phyloP scores from a whole-genome alignment of 2,888 invertebrate species.

The Drosophila vallismaia region DNA sequence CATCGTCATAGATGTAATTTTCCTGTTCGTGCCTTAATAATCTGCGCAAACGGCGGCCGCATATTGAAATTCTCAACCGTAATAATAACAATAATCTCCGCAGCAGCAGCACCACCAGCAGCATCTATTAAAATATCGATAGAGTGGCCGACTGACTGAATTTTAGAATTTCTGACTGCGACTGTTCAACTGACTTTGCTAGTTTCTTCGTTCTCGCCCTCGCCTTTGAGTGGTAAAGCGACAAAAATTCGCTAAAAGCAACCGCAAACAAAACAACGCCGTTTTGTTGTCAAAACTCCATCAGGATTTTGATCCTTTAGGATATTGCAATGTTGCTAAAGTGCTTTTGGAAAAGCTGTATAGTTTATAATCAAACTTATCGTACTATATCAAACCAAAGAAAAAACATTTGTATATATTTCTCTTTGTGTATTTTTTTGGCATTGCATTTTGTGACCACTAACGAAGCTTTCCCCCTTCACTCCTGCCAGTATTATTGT shows the following conservation, averaged over 20 bases:
- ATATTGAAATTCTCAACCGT: slow-evolving; percentile 71
- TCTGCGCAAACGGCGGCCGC: slow-evolving; percentile 61
- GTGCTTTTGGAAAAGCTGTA: slow-evolving; percentile 3
- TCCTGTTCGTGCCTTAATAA: slow-evolving; percentile 70
- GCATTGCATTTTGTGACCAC: slow-evolving; percentile 31
- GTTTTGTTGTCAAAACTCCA: slow-evolving; percentile 1
- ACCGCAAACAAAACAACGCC: slow-evolving; percentile 52
- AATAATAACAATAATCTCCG: slow-evolving; percentile 48
- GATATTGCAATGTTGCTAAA: no score
- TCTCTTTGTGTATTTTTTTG: slow-evolving; percentile 11
- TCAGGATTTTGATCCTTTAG: no score
- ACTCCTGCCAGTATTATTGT: slow-evolving; percentile 53
- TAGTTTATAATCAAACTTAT: not conserved
- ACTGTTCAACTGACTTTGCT: slow-evolving; percentile 20
- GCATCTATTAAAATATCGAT: slow-evolving; percentile 55
- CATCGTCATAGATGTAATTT: slow-evolving; percentile 47
- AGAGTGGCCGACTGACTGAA: slow-evolving; percentile 24
- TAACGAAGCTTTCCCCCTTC: slow-evolving; percentile 60
- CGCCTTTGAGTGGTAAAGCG: slow-evolving; percentile 35
- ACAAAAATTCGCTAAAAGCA: slow-evolving; percentile 65
- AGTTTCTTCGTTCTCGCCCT: not conserved
- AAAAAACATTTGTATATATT: not conserved
- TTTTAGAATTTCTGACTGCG: slow-evolving; percentile 2
- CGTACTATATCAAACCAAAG: no score
- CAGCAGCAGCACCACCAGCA: slow-evolving; percentile 49